Percentiles rank a stretch among this genome's conserved stretches.
These are phyloP conservation scores for Pentamera pediparva DNA, from an alignment of 53 echinoderm and acorn worm species.

Conservation along the genomic window DNA sequence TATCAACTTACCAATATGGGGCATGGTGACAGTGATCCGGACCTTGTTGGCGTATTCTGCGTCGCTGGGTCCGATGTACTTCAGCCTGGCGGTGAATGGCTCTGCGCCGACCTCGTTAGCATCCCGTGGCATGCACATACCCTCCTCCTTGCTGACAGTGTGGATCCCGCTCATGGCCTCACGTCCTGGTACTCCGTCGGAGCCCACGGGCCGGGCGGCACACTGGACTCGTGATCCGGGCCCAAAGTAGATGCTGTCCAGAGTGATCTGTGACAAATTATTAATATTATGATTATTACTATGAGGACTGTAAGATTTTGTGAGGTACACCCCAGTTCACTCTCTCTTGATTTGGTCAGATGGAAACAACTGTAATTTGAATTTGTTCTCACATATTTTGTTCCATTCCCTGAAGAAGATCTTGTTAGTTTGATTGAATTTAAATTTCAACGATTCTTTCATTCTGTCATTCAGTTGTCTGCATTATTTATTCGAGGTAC, in stretches of 20 bases:
- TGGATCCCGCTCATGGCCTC: slow-evolving; percentile 61
- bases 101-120: slow-evolving; percentile 94
- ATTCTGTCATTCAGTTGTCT: no score
- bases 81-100: slow-evolving; percentile 88
- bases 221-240: slow-evolving; percentile 93
- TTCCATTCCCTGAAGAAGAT: no score
- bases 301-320: no score
- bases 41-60: slow-evolving; percentile 90
- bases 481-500: no score
- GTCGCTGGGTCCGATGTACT: slow-evolving; percentile 87
- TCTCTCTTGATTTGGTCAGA: no score
- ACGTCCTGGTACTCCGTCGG: slow-evolving; percentile 71
- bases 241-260: slow-evolving; percentile 98
- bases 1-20: slow-evolving; percentile 84
- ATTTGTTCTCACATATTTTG: no score
- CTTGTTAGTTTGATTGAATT: no score
- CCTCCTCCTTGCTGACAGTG: slow-evolving; percentile 69
- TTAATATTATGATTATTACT: no score
- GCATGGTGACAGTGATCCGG: slow-evolving; percentile 89
- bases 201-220: slow-evolving; percentile 78
- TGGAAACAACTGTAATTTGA: no score
- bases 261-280: slow-evolving; percentile 60
- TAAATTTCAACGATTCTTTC: no score
- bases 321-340: no score
- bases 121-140: slow-evolving; percentile 80